Evolutionary conservation across 2,113 vertebrate genomes (phyloP), one percentile per base, ranked within the genome.

Genomic region (Mus pahari): DNA sequence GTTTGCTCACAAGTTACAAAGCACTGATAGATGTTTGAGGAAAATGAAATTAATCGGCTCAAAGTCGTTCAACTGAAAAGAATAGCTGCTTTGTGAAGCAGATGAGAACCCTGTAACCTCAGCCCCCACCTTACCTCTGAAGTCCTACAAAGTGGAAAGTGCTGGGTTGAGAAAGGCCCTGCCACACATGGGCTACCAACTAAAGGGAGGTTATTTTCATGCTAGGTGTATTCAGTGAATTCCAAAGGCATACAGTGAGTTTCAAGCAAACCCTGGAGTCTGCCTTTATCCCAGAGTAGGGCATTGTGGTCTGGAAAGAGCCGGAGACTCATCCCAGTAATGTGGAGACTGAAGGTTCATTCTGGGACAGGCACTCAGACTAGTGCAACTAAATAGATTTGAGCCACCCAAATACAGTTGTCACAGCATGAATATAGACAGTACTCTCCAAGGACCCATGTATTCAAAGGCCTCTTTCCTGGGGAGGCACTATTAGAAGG

Each of bases 1-100:
- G 94, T 97, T 98, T 97, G 97, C 97, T 95, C 92, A 91, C 77
- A 97, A 92, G 86, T 94, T 94, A 96, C 95, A 97, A 95, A 96
- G 68, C 77, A 82, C 78, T 94, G 96, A 96, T 92, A 95, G 94
- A 95, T 93, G 90, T 94, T 97, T 94, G 90, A 94, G 68, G 93
- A 86, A 97, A 97, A 97, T 84, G 87, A 96, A 97, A 92, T 92
- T 89, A 96, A 94, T 94, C 70, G 53, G 86, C 86, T 96, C 95
- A 71, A 93, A 96, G 90, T 86, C 53, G 16, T 77, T 95, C 77
- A 36, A 10, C 71, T 26, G 55, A 95, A 96, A 94, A 98, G 94
- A 97, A 96, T 55, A 95, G 86, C 92, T 73, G 86, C 96, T 97
- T 96, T 97, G 96, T 97, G 89, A 74, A 50, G 48, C 55, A 83